These are phyloP conservation scores for Amorpha juglandis DNA, from an alignment of 2,888 invertebrate genomes.

Conservation along the genomic window DNA sequence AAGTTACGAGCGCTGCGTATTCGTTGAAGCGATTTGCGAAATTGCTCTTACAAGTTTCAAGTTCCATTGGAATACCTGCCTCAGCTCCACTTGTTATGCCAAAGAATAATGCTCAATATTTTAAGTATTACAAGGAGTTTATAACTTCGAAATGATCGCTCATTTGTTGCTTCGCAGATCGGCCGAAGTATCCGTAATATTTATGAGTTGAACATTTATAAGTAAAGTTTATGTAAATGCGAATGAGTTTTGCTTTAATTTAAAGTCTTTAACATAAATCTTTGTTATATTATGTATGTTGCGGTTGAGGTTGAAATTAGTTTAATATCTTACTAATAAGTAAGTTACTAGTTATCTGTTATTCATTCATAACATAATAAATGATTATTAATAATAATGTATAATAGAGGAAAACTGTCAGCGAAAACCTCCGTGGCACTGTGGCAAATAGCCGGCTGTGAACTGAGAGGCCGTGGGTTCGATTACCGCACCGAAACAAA, in stretches of 20 bases:
- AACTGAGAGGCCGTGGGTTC: too few species aligned
- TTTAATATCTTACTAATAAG: too few species aligned
- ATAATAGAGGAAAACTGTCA: too few species aligned
- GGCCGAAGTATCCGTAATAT: conserved; percentile 20
- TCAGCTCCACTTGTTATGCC: conserved; percentile 51
- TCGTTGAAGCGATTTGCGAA: conserved; percentile 66
- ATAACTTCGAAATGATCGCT: conserved; percentile 36
- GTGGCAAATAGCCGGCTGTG: too few species aligned
- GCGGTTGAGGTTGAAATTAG: too few species aligned
- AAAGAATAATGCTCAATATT: conserved; percentile 54
- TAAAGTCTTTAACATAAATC: background rate
- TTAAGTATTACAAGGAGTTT: conserved; percentile 43
- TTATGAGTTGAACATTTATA: conserved; percentile 13
- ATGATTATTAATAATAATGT: too few species aligned
- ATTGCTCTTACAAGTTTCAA: conserved; percentile 60
- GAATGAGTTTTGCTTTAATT: conserved; percentile 4
- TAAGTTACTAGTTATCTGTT: too few species aligned
- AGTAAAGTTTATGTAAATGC: conserved; percentile 11
- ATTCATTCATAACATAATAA: too few species aligned
- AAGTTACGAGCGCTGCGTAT: conserved; percentile 61
- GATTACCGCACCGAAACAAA: too few species aligned
- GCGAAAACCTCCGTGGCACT: too few species aligned
- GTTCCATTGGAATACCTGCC: conserved; percentile 54
- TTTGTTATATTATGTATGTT: conserved; percentile 19
- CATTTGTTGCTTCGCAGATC: conserved; percentile 25